A percentile compares a stretch with the other conserved stretches of the same genome.
Evolutionary conservation across 2,113 vertebrate species (phyloP).

Genomic region (Brachyistius frenatus): DNA sequence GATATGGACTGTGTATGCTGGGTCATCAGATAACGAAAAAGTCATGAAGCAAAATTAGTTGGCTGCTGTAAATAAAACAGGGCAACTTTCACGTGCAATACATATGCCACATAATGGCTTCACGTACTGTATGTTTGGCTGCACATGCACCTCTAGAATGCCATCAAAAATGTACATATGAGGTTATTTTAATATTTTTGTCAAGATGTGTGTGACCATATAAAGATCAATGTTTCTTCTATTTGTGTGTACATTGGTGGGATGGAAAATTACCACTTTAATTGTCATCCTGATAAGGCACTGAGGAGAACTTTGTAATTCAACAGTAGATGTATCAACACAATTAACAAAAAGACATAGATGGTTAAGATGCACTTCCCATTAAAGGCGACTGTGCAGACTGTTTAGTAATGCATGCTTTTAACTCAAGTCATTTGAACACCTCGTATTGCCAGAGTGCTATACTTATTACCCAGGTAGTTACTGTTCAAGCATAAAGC

Average conservation of each 20-base stretch:
- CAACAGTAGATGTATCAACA: constrained; percentile 15
- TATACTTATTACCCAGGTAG: constrained; percentile 53
- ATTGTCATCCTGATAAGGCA: neutral
- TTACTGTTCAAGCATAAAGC: constrained; percentile 59
- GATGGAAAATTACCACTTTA: neutral
- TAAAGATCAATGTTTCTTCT: neutral
- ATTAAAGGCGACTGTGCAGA: constrained; percentile 2
- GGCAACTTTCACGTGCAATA: constrained; percentile 27
- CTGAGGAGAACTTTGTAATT: constrained; percentile 4
- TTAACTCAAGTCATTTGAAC: constrained; percentile 48
- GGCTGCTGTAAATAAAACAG: constrained; percentile 69
- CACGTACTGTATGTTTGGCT: constrained; percentile 16
- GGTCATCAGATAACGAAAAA: constrained; percentile 69
- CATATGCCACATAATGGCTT: constrained; percentile 34
- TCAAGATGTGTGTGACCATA: neutral
- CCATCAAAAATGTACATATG: no score
- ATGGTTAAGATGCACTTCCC: constrained; percentile 19
- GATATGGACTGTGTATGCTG: constrained; percentile 58
- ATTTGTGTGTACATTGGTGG: neutral
- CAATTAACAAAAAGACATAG: constrained; percentile 26
- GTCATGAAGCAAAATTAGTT: constrained; percentile 68
- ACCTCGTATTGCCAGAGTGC: constrained; percentile 51
- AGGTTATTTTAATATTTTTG: no score
- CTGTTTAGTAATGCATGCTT: constrained; percentile 39
- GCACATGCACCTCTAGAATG: neutral